A percentile compares a stretch with the other conserved stretches of the same genome.
Evolutionary conservation across 2,113 vertebrate species (phyloP).

Genomic region (pig (Sus scrofa)): T2T-Sscrofa CM000819.6:135612001-135612500

Average conservation of each 20-base stretch:
- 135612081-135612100: not conserved
- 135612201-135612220: not conserved
- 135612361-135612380: constrained; percentile 75
- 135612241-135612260: not conserved
- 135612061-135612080: not conserved
- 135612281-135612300: not conserved
- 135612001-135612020: not conserved
- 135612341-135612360: constrained; percentile 85
- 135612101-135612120: not conserved
- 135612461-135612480: constrained; percentile 70
- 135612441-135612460: constrained; percentile 73
- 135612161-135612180: not conserved
- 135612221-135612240: not conserved
- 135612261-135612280: not conserved
- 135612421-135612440: constrained; percentile 76
- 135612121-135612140: not conserved
- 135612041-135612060: not conserved
- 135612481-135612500: constrained; percentile 83
- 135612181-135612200: not conserved
- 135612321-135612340: too few species aligned
- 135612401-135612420: constrained; percentile 75
- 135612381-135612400: constrained; percentile 90
- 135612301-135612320: fast-evolving
- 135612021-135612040: not conserved
- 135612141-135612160: not conserved